Conservation (phyloP, 1,140 invertebrate genomes). For the Latrodectus geometricus region DNA sequence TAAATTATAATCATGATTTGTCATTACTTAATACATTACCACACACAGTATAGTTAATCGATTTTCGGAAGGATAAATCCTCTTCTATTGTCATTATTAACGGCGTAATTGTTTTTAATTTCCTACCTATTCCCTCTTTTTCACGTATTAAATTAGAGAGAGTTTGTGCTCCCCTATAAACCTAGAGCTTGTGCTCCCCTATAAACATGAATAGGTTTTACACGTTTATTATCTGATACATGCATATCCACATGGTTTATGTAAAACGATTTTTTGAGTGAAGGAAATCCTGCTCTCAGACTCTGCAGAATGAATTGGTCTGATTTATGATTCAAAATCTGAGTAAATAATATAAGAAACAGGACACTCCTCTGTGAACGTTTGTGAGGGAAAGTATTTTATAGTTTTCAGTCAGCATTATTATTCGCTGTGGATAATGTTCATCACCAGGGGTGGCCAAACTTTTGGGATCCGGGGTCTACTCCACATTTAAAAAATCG, state of each 20-base stretch:
- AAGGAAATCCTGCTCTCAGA: no score
- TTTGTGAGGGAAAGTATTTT: no score
- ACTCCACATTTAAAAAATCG: no score
- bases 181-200: background rate
- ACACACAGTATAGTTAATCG: background rate
- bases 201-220: background rate
- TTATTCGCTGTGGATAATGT: no score
- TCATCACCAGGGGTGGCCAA: no score
- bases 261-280: background rate
- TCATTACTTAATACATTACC: background rate
- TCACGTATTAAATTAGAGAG: background rate
- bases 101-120: background rate
- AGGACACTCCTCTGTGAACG: no score
- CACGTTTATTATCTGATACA: background rate
- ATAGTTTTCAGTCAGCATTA: no score
- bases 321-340: no score
- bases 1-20: background rate
- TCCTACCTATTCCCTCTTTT: background rate
- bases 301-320: no score
- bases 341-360: no score
- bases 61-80: background rate
- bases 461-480: no score
- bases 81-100: background rate
- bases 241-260: background rate
- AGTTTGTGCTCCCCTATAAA: no score